Percentiles rank a stretch among this genome's conserved stretches.
Conservation (phyloP, 2,888 invertebrate species). For the Escarpia spicata region DNA sequence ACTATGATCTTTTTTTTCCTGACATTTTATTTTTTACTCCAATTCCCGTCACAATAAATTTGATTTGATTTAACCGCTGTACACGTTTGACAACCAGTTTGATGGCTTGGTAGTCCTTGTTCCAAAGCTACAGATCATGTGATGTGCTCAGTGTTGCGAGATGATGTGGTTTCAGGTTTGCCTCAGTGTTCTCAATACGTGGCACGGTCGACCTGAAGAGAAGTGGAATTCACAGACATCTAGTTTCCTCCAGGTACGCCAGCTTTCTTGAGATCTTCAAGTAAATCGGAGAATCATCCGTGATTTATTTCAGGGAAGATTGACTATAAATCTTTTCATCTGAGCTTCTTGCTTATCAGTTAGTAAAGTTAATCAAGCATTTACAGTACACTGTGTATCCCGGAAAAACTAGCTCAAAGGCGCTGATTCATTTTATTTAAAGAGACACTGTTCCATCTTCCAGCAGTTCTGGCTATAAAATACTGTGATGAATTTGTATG, state of each 20-base stretch:
- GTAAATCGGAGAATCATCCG: neutral
- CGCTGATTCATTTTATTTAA: neutral
- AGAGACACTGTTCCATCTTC: neutral
- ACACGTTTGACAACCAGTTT: no score
- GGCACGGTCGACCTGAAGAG: constrained; percentile 96
- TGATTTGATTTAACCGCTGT: no score
- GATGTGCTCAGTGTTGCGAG: neutral
- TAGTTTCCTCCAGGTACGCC: constrained; percentile 77
- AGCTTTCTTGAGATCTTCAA: neutral
- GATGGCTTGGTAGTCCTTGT: no score
- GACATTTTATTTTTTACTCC: no score
- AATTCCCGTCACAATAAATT: no score
- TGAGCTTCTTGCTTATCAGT: no score
- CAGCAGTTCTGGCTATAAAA: neutral
- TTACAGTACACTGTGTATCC: no score
- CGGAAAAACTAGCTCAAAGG: no score
- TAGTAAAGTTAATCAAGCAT: no score
- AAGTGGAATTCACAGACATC: constrained; percentile 97
- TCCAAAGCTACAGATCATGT: neutral
- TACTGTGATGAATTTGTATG: neutral
- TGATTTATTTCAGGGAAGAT: neutral
- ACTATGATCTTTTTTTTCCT: no score
- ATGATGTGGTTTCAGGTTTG: constrained; percentile 69
- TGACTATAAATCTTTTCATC: no score
- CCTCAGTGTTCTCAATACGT: constrained; percentile 92